These are phyloP conservation scores for Zalophus californianus DNA, from an alignment of 2,797 vertebrate species.

Conservation along the genomic window DNA sequence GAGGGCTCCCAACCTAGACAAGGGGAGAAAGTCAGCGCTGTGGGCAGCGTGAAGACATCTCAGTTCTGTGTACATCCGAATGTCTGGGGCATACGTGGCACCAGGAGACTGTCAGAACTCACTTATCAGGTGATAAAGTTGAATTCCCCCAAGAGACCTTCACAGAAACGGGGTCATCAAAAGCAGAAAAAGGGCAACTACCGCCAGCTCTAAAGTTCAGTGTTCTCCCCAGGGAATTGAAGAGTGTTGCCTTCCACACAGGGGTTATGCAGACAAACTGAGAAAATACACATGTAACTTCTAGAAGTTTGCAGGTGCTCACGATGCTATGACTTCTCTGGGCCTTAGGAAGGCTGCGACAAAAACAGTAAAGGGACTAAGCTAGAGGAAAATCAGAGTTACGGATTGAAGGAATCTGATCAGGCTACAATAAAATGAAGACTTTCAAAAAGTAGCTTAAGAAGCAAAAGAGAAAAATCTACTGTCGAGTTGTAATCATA, in stretches of 20 bases:
- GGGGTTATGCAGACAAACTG: background rate
- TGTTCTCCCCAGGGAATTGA: background rate
- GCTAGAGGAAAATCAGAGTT: background rate
- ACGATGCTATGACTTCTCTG: background rate
- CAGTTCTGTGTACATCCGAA: background rate
- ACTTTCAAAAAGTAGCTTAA: background rate
- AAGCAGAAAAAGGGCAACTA: background rate
- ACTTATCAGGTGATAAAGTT: background rate
- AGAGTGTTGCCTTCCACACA: background rate
- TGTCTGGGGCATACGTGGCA: background rate
- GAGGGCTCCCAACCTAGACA: background rate
- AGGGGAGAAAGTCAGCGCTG: background rate
- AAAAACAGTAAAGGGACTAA: background rate
- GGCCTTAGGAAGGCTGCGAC: background rate
- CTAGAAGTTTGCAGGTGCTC: background rate
- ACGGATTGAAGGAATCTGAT: background rate
- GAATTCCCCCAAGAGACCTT: background rate
- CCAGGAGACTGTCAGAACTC: background rate
- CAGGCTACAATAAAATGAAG: background rate
- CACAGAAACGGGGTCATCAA: background rate
- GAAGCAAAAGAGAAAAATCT: background rate
- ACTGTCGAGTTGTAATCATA: background rate
- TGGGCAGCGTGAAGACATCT: background rate
- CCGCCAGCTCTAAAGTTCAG: background rate
- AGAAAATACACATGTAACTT: background rate